Evolutionary conservation across 2,113 vertebrate species (phyloP), one percentile per base, ranked within the genome.

Genomic region (Entelurus aequoreus): DNA sequence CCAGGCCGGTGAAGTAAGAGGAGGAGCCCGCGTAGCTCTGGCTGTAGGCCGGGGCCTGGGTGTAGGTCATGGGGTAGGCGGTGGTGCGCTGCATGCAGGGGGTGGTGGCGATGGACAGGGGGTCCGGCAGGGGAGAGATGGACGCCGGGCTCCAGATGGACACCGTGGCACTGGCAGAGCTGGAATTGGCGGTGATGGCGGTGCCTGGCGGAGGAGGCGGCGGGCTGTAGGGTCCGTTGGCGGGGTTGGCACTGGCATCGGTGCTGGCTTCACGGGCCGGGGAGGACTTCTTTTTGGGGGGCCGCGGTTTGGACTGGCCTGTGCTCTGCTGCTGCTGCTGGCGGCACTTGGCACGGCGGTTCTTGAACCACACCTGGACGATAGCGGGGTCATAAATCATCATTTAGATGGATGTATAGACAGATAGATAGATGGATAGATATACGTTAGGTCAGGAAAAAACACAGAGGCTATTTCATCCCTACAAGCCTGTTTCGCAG

Each of bases 141-240:
- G 93, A 93, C 0, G 93, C 93, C 0, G 93, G 93, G 82, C 93
- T 93, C 93, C 93, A 94, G 69, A 94, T 94, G 74, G 93, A 94
- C 21, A 94, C 88, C 0, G 90, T 91, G 54, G 92, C 91, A 1
- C 85, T 91, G n/a, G 91, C 82, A 6, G 88, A 82, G 61, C 90
- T 90, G 37, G 93, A 90, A 61, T 87, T 89, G 48, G 92, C 89
- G 3, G 90, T 86, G 68, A 90, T 89, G 48, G 90, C 58, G 0
- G 91, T 88, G 69, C 90, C 91, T 0, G 88, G 77, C 0, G 87
- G 87, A 0, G 90, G 89, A 0, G 90, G 88, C 0, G 73, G 82
- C 0, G 91, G 92, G 74, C 89, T 93, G 83, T 93, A 93, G 47
- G 90, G 84, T 2, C 90, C 90, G 0, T 87, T 90, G 42, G 64